Base-by-base conservation (phyloP, 2,888 invertebrate species). In the Agonum fuliginosum region DNA sequence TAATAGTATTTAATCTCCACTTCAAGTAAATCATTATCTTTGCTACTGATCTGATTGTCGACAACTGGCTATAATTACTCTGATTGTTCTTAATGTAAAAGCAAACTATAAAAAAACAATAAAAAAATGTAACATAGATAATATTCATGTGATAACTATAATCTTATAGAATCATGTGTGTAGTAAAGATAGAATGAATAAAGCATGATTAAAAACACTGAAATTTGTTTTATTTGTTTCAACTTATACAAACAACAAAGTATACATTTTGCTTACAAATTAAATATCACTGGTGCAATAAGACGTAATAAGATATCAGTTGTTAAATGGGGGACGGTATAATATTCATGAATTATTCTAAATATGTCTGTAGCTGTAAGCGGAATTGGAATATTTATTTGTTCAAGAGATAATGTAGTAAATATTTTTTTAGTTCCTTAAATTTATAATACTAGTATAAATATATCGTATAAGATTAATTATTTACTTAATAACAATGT, bases 61-160 rank as follows among this genome's bases (percentile, higher is more conserved):
- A 34, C 54, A 72, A 37, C 37, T 37, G 19, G 72, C 67, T 67
- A 41, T 41, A 67, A 67, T 12, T 37, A 67, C 20, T 51, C 30
- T 48, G 19, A 72, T 54, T 72, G 51, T 71, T 71, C 54, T 71
- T 65, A 69, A 48, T 71, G 48, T 30, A 37, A 54, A 19, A 43
- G 65, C 22, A 69, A 72, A 27, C 24, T 41, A 43, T 69, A n/a
- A 19, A 43, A 41, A 69, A 69, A 69, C 12, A 8, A 22, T 22
- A 17, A 46, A 71, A 69, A 69, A 41, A 71, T 71, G 71, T 71
- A 71, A n/a, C 54, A 72, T 72, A 19, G 71, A 71, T 71, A 30
- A 30, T 62, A 62, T 62, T 62, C 37, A 62, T 62, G 62, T 62
- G 62, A 62, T 62, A 19, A 30, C 58, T 62, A 62, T 62, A 30